Evolutionary conservation across 1,140 invertebrate genomes (phyloP), one percentile per base, ranked within the genome.

Genomic region (Papilio polytes): DNA sequence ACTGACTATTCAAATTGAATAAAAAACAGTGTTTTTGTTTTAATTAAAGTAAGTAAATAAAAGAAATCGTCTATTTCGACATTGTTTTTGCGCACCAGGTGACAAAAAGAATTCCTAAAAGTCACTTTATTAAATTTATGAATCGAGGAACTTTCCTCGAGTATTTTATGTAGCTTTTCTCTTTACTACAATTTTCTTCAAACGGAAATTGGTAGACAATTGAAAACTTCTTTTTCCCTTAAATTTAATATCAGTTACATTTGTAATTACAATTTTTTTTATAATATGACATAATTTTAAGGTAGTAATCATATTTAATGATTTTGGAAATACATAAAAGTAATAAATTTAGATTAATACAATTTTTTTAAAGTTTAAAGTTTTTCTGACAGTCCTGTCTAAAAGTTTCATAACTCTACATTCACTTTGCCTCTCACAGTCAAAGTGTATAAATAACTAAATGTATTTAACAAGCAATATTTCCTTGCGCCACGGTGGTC

Each of bases 371-470:
- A 36, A 36, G 31, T 36, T 36, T 3, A 4, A 36, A 4, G 2
- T 36, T 36, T 36, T 36, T 36, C 31, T 3, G 36, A 9, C 10
- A 63, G 20, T 6, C 36, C 3, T 73, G 3, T 84, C 83, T 86
- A 82, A 46, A 4, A 13, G 1, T 84, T 41, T 87, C 22, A 0
- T 78, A 82, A n/a, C 12, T 83, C 87, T 87, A 36, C 77, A 53
- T 66, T 44, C 82, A 85, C 86, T 85, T 86, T 82, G 78, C 78
- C 80, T 76, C 78, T 66, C 80, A 83, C 81, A 78, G 74, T 59
- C 66, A 66, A 78, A 80, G 77, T 80, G 84, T 84, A 87, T 87
- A 90, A 90, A 90, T 88, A 90, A 80, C 84, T 88, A 89, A 89
- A 90, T 90, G 89, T 90, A 82, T 90, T 89, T 89, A 83, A 82